Base-by-base conservation (phyloP, 2,113 vertebrate genomes). In the Microcebus griseorufus region DNA sequence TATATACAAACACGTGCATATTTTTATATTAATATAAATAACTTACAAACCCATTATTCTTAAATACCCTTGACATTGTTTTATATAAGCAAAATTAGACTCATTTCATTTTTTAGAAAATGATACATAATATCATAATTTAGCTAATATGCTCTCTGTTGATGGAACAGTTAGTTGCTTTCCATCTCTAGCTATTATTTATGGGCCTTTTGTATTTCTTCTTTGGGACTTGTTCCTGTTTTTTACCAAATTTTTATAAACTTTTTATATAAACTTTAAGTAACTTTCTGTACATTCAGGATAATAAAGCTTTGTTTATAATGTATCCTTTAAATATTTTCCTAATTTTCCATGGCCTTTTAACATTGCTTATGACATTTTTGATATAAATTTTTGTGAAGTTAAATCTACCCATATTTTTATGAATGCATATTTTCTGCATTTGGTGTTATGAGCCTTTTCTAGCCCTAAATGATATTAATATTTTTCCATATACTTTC, bases 341-440 rank as follows among this genome's bases (percentile, higher is more conserved):
- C 29, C 48, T 93, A 39, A 90, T 78, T 93, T 96, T 39, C n/a
- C 48, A 92, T 67, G 53, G 42, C 1, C 34, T 93, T 96, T 90
- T 83, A 58, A 58, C 17, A 4, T 17, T 73, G 14, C 32, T 84
- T 72, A 45, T 34, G 27, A 45, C 14, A 65, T 55, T 70, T 81
- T 53, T 42, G 11, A 92, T 51, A 87, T 2, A 53, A 14, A 55
- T 23, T 83, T 81, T 80, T 25, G 58, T 39, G n/a, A 78, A 55
- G 22, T 87, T 81, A 87, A 55, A 82, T 76, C 34, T 89, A 34
- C 48, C 6, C 65, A 23, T 18, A 86, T 70, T 76, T 87, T 88
- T 51, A 75, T 55, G 88, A 89, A 80, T 48, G 81, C 29, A 23
- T 53, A 79, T 80, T 29, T 87, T 65, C 39, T 91, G 14, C 3